Conservation (phyloP, 2,797 vertebrate species). For the Centropyge bicolor region DNA sequence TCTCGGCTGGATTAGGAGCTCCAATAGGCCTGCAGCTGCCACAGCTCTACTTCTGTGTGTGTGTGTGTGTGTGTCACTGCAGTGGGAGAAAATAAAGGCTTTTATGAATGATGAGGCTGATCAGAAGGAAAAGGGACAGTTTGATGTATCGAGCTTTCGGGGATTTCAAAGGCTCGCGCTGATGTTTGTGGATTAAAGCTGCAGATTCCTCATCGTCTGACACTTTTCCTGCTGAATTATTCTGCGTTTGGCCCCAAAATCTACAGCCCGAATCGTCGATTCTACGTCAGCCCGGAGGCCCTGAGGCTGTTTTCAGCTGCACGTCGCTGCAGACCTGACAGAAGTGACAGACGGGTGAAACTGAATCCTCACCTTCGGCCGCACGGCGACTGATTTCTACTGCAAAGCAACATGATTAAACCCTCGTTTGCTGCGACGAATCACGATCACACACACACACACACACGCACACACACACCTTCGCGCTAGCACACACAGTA, state of each 20-base stretch:
- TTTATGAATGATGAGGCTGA: slow-evolving; percentile 55
- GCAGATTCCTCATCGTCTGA: slow-evolving; percentile 16
- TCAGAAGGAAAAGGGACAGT: slow-evolving; percentile 36
- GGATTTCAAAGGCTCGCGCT: slow-evolving; percentile 15
- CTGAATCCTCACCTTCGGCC: not conserved
- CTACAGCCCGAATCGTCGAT: too few species aligned
- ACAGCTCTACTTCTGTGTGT: slow-evolving; percentile 38
- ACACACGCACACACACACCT: slow-evolving; percentile 23
- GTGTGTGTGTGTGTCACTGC: slow-evolving; percentile 52
- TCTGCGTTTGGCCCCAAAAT: slow-evolving; percentile 16
- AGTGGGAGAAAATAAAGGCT: slow-evolving; percentile 51
- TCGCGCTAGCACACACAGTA: not conserved
- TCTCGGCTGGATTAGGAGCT: slow-evolving; percentile 61
- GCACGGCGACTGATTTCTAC: not conserved
- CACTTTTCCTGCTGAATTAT: slow-evolving; percentile 28
- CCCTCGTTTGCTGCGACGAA: not conserved
- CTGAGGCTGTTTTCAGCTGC: not conserved
- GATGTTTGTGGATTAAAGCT: slow-evolving; percentile 38
- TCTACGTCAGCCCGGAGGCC: not conserved
- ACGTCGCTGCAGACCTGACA: slow-evolving; percentile 30
- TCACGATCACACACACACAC: not conserved
- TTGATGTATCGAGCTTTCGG: slow-evolving; percentile 30
- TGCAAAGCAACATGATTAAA: slow-evolving; percentile 15
- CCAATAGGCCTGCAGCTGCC: slow-evolving; percentile 57
- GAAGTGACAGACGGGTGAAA: slow-evolving; percentile 11